Base-by-base conservation (phyloP, 2,888 invertebrate species). In the Petrolisthes cinctipes region DNA sequence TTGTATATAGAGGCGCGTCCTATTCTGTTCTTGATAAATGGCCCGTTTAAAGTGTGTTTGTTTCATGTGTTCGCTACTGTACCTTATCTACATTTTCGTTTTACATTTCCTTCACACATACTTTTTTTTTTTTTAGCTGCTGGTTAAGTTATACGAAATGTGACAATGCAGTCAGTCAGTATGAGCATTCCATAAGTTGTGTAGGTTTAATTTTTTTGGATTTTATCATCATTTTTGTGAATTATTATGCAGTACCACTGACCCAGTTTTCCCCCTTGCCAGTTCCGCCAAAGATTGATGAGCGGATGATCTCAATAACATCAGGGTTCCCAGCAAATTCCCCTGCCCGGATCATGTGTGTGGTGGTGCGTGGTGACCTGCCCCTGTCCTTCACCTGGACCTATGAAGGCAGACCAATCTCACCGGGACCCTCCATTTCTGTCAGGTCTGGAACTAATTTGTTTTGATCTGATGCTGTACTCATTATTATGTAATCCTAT, bases 261-360 rank as follows among this genome's bases (percentile, higher is more conserved):
- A 11, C 57, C 51, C 57, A 9, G 11, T 17, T 79, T 61, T 9
- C 17, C 76, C 11, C 53, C n/a, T 53, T 61, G 5, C 2, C 87
- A 89, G 89, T 89, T 51, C 89, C 89, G 5, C 89, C 89, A 1
- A 82, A 85, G 20, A 89, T 89, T 51, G 89, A 89, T 75, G 82
- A 85, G 68, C 56, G 85, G 14, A 80, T 89, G 73, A 87, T 89
- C 53, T 87, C 87, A 4, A 78, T 87, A 54, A 85, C 85, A 5
- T 83, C 85, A n/a, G 87, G 86, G 1, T 87, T 87, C 73, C 87
- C 87, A 14, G 84, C 87, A 57, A 86, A 84, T 53, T 87, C 89
- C 37, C 82, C 82, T 11, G 89, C 89, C 11, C 68, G 89, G 53
- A 89, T 89, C 68, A 87, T 89, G 87, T 89, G 89, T 51, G 89